Percentiles rank a stretch among this genome's conserved stretches.
phyloP scores from a whole-genome alignment of 1,140 invertebrate genomes.

The Eulimnadia texana region DNA sequence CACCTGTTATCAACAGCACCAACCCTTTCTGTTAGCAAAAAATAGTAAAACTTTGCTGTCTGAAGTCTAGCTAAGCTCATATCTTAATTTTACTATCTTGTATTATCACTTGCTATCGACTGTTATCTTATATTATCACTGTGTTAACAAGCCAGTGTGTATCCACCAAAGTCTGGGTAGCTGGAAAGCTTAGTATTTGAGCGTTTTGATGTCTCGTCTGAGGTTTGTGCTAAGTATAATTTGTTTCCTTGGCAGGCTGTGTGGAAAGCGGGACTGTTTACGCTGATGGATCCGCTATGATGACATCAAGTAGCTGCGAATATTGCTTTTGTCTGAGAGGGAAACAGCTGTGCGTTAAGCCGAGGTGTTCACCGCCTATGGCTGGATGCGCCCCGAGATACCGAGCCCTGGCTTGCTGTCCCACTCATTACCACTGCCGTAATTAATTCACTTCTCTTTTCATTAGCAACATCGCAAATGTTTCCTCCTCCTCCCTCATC shows the following conservation, averaged over 20 bases:
- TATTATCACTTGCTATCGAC: neutral
- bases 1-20: too few relatives aligned
- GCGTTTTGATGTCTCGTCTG: too few relatives aligned
- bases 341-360: conserved; percentile 57
- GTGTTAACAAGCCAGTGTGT: too few relatives aligned
- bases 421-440: conserved; percentile 64
- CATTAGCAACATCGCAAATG: too few relatives aligned
- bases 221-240: too few relatives aligned
- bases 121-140: conserved; percentile 1
- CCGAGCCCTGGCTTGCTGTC: conserved; percentile 60
- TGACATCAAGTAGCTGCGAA: conserved; percentile 56
- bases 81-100: too few relatives aligned
- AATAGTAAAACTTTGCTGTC: too few relatives aligned
- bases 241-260: conserved; percentile 54
- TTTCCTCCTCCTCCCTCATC: too few relatives aligned
- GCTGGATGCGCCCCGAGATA: conserved; percentile 54
- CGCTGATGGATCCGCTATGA: conserved; percentile 68
- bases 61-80: too few relatives aligned
- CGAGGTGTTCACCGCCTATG: conserved; percentile 60
- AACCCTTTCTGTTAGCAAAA: too few relatives aligned
- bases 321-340: conserved; percentile 76
- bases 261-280: conserved; percentile 56
- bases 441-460: conserved; percentile 20
- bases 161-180: too few relatives aligned
- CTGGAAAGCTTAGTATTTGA: too few relatives aligned